Evolutionary conservation across 2,888 invertebrate species (phyloP).

Genomic region (Teleiodes luculella): DNA sequence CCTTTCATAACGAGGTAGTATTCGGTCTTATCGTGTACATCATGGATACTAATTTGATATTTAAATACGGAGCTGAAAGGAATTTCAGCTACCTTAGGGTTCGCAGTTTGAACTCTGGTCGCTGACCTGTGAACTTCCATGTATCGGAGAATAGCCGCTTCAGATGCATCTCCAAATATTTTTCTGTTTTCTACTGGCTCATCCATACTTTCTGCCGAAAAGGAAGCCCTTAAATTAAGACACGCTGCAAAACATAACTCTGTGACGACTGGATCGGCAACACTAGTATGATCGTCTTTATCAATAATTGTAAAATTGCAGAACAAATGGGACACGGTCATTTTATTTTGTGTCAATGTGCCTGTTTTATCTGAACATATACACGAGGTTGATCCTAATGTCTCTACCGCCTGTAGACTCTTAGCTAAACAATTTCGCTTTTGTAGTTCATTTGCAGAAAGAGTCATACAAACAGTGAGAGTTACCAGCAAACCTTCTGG

Average conservation of each 20-base stretch:
- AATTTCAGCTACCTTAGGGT: slow-evolving; percentile 81
- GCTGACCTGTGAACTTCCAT: slow-evolving; percentile 81
- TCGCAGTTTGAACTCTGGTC: slow-evolving; percentile 60
- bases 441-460: slow-evolving; percentile 86
- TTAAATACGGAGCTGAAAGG: slow-evolving; percentile 85
- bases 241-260: slow-evolving; percentile 74
- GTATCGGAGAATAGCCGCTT: slow-evolving; percentile 83
- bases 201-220: slow-evolving; percentile 74
- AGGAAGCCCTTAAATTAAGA: slow-evolving; percentile 85
- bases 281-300: slow-evolving; percentile 78
- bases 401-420: slow-evolving; percentile 87
- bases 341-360: slow-evolving; percentile 84
- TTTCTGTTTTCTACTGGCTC: slow-evolving; percentile 68
- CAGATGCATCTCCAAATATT: slow-evolving; percentile 84
- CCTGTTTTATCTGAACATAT: slow-evolving; percentile 91
- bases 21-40: slow-evolving; percentile 53
- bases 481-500: slow-evolving; percentile 88
- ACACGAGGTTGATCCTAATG: slow-evolving; percentile 86
- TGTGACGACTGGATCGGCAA: slow-evolving; percentile 47
- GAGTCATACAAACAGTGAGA: slow-evolving; percentile 86
- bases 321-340: slow-evolving; percentile 86
- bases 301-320: slow-evolving; percentile 80
- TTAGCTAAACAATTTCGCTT: slow-evolving; percentile 88
- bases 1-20: slow-evolving; percentile 87
- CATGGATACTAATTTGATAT: slow-evolving; percentile 85